A percentile compares a stretch with the other conserved stretches of the same genome.
Evolutionary conservation across 2,888 invertebrate genomes (phyloP).

Genomic region (Philaethria dido): DNA sequence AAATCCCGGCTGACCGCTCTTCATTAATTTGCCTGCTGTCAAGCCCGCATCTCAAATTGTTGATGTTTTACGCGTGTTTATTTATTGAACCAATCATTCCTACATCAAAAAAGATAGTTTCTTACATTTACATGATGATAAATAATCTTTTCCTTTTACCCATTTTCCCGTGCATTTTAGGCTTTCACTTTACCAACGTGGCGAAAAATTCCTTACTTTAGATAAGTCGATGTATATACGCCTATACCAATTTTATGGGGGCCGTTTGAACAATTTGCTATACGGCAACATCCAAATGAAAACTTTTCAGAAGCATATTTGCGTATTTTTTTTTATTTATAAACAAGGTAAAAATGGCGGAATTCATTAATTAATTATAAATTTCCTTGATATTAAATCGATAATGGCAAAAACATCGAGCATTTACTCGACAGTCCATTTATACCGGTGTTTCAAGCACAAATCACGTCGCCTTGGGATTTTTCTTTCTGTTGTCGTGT

Average conservation of each 20-base stretch:
- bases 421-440: constrained; percentile 53
- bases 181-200: neutral
- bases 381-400: neutral
- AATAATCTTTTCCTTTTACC: neutral
- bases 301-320: neutral
- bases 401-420: constrained; percentile 32
- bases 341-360: neutral
- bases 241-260: neutral
- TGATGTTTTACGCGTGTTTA: constrained; percentile 78
- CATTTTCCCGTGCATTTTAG: no score
- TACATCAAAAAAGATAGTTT: constrained; percentile 25
- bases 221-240: neutral
- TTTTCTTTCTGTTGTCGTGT: constrained; percentile 39
- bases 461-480: constrained; percentile 61
- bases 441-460: constrained; percentile 56
- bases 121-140: constrained; percentile 13
- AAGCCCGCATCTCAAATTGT: constrained; percentile 75
- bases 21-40: constrained; percentile 77
- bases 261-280: neutral
- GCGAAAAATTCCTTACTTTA: neutral
- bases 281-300: neutral
- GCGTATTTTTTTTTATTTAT: neutral
- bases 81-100: constrained; percentile 64
- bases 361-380: neutral
- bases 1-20: constrained; percentile 72